Evolutionary conservation across 2,113 vertebrate species (phyloP), one percentile per base, ranked within the genome.

Genomic region (Cygnus atratus): DNA sequence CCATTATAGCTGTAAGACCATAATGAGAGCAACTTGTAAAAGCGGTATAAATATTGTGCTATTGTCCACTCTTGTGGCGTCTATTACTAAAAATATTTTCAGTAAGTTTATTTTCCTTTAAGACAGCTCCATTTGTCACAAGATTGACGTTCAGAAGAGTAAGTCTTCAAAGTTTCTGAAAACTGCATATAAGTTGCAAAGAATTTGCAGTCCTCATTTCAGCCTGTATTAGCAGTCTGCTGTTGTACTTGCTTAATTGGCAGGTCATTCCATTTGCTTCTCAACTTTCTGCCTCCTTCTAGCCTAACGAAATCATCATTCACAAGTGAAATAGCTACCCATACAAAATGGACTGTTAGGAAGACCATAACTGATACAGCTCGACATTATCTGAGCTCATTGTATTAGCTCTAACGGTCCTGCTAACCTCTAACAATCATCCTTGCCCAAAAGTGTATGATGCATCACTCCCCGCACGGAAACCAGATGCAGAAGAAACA

Each of bases 21-120:
- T 81, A 96, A 94, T 70, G 52, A 95, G 77, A 87, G 90, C 75
- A 92, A 91, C 75, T 91, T 87, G 50, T 92, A 87, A 93, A 96
- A 96, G 87, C 26, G 91, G 59, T 50, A 67, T 70, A 86, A 96
- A 96, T 65, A 52, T 90, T 71, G 79, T 25, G 74, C 84, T 82
- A 90, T 92, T 88, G 85, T 73, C 78, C 87, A 76, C 78, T 93
- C 52, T 87, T 93, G 94, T 84, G 76, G 61, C 72, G 29, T 92
- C 62, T 62, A 41, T 74, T 75, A 66, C 57, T 72, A 89, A 93
- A 91, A 95, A 62, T 74, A 52, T 62, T 94, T 87, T 93, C 73
- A 91, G 62, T 46, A 31, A 9, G 2, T 19, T 43, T 77, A 50
- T 81, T 85, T 84, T 52, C 66, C 76, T 90, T 95, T 75, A 91